A percentile compares a stretch with the other conserved stretches of the same genome.
Conservation (phyloP, 2,888 invertebrate species). For the Aporophyla lueneburgensis region DNA sequence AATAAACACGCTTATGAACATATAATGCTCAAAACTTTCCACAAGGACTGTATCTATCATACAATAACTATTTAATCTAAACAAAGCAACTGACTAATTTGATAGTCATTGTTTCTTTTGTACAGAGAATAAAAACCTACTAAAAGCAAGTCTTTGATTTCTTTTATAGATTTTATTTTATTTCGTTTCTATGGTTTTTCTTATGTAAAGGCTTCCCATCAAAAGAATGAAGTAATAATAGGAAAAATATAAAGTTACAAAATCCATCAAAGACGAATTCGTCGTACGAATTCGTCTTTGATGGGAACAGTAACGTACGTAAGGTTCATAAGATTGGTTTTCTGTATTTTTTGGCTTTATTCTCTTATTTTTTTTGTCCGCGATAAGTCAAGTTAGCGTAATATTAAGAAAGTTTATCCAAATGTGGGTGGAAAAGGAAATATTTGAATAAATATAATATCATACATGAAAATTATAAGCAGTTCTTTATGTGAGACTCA, state of each 20-base stretch:
- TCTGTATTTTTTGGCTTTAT: neutral
- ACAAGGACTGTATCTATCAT: neutral
- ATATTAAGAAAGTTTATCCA: conserved; percentile 5
- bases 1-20: neutral
- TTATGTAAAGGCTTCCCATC: conserved; percentile 25
- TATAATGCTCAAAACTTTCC: neutral
- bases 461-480: neutral
- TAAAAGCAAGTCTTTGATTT: conserved; percentile 31
- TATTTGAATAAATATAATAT: neutral
- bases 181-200: conserved; percentile 35
- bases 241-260: neutral
- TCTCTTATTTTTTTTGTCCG: neutral
- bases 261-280: too few species aligned
- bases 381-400: neutral
- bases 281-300: conserved; percentile 28
- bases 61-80: conserved; percentile 27
- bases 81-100: conserved; percentile 4
- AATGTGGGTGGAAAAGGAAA: neutral
- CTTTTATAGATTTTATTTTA: conserved; percentile 3
- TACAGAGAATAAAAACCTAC: conserved; percentile 19
- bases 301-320: neutral
- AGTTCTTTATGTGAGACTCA: conserved; percentile 5
- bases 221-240: conserved; percentile 37
- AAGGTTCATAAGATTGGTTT: neutral
- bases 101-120: conserved; percentile 29